Percentiles rank a stretch among this genome's conserved stretches.
phyloP scores from a whole-genome alignment of 2,888 invertebrate species.

The Cheilosia variabilis region DNA sequence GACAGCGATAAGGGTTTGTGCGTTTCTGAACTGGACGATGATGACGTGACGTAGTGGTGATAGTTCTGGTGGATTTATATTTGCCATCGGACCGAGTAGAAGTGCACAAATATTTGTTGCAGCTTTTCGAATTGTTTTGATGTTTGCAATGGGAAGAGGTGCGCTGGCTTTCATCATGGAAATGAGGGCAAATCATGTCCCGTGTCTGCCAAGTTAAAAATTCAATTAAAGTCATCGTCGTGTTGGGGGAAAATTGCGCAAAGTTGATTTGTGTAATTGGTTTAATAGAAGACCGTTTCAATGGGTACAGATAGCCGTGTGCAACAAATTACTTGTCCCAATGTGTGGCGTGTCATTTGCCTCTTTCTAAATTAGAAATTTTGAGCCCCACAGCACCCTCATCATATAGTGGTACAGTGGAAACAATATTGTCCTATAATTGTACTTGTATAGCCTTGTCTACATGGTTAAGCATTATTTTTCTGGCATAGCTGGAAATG shows the following conservation, averaged over 20 bases:
- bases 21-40: constrained; percentile 44
- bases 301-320: too few species aligned
- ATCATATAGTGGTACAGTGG: too few species aligned
- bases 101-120: constrained; percentile 69
- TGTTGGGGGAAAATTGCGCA: not conserved
- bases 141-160: constrained; percentile 40
- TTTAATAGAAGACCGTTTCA: too few species aligned
- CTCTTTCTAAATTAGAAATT: too few species aligned
- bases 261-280: constrained; percentile 24
- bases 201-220: constrained; percentile 46
- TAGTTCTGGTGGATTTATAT: constrained; percentile 43
- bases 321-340: too few species aligned
- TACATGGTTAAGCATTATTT: too few species aligned
- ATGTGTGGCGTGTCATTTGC: too few species aligned
- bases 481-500: too few species aligned
- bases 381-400: too few species aligned
- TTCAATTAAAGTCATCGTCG: constrained; percentile 50
- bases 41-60: constrained; percentile 49
- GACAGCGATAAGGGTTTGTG: constrained; percentile 44
- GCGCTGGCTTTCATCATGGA: constrained; percentile 34
- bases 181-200: constrained; percentile 56
- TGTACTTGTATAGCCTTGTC: too few species aligned
- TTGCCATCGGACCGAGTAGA: constrained; percentile 50
- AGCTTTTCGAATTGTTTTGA: constrained; percentile 64
- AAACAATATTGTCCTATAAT: too few species aligned